A percentile compares a stretch with the other conserved stretches of the same genome.
phyloP scores from a whole-genome alignment of 2,797 vertebrate genomes.

The Agapornis canus region DNA sequence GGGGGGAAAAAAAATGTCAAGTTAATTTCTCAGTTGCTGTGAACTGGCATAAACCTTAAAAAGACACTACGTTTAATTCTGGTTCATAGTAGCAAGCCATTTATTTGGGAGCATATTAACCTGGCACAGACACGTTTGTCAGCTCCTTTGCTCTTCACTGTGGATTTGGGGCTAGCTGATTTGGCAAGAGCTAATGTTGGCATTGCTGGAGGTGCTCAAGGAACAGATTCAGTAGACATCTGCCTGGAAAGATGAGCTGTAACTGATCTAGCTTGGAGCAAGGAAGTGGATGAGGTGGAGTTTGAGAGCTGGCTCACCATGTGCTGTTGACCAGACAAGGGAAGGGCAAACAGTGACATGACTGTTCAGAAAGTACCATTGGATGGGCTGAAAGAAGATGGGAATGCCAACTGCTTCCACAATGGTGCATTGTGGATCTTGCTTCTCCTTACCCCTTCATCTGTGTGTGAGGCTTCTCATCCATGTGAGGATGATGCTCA shows the following conservation, averaged over 20 bases:
- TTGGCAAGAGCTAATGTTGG: background rate
- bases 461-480: background rate
- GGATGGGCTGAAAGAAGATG: background rate
- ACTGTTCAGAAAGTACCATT: background rate
- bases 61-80: background rate
- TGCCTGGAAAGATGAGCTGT: background rate
- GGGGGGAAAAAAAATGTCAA: background rate
- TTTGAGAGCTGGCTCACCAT: background rate
- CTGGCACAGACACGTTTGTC: background rate
- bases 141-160: background rate
- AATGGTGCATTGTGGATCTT: background rate
- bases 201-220: background rate
- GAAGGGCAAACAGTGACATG: background rate
- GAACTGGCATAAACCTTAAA: background rate
- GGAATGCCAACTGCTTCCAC: accelerated
- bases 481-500: background rate
- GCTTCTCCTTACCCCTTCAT: background rate
- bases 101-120: background rate
- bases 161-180: background rate
- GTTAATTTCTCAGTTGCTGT: background rate
- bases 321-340: background rate
- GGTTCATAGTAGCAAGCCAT: background rate
- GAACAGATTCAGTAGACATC: background rate
- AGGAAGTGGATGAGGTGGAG: background rate
- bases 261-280: background rate